phyloP scores from a whole-genome alignment of 2,888 invertebrate species.

The Lasioglossum oenotherae region DNA sequence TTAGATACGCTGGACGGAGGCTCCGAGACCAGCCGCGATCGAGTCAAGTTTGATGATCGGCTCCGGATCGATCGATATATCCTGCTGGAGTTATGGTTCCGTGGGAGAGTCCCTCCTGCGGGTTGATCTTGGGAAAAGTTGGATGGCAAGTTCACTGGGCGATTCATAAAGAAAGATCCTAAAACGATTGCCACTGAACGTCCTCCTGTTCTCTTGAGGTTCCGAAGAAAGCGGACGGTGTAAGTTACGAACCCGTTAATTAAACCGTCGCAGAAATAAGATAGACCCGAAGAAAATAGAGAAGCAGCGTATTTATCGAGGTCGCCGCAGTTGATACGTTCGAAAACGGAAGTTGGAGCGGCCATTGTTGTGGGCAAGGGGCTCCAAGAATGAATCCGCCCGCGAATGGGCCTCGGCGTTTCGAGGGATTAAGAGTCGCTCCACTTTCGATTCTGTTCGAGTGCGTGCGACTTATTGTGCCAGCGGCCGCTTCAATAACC shows the following conservation, averaged over 20 bases:
- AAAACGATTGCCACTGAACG: too few relatives aligned
- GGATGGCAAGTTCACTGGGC: neutral
- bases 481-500: conserved; percentile 45
- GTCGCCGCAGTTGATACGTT: conserved; percentile 53
- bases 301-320: conserved; percentile 49
- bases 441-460: conserved; percentile 70
- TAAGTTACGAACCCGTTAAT: too few relatives aligned
- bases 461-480: conserved; percentile 64
- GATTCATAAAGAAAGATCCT: neutral
- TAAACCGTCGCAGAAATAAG: conserved; percentile 23
- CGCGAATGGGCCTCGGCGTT: conserved; percentile 63
- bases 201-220: too few relatives aligned
- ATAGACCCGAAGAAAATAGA: too few relatives aligned
- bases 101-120: neutral
- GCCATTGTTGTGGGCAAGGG: conserved; percentile 67
- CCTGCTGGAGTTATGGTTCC: neutral
- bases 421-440: conserved; percentile 64
- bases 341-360: conserved; percentile 54
- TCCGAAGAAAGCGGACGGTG: neutral
- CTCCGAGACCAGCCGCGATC: conserved; percentile 15
- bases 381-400: conserved; percentile 67
- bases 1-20: conserved; percentile 37
- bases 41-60: conserved; percentile 12
- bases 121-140: neutral
- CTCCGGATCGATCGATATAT: neutral